Percentiles rank a stretch among this genome's conserved stretches.
Evolutionary conservation across 2,113 vertebrate genomes (phyloP).

Genomic region (Melanerpes aurifrons): DNA sequence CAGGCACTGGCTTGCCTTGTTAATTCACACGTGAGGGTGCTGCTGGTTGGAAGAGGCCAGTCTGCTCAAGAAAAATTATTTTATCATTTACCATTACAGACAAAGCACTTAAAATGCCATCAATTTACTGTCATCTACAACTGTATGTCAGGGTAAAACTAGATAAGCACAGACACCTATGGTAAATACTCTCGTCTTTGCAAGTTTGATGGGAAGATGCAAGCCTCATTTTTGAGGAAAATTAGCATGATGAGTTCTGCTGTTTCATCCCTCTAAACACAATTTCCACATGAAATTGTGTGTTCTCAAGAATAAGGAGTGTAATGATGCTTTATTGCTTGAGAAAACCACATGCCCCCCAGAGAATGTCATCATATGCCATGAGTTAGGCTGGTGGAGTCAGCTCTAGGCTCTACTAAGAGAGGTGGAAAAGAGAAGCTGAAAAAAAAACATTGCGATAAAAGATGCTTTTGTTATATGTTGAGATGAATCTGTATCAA

Average conservation of each 20-base stretch:
- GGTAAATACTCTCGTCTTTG: background rate
- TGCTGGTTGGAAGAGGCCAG: background rate
- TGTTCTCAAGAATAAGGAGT: background rate
- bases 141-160: background rate
- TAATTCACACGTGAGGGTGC: background rate
- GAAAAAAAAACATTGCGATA: slow-evolving; percentile 5
- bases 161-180: background rate
- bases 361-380: slow-evolving; percentile 35
- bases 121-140: slow-evolving; percentile 9
- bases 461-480: slow-evolving; percentile 41
- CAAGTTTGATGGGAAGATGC: background rate
- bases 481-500: slow-evolving; percentile 37
- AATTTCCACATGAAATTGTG: background rate
- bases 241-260: background rate
- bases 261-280: background rate
- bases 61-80: slow-evolving; percentile 25
- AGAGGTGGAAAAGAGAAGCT: background rate
- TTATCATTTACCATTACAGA: background rate
- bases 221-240: background rate
- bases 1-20: background rate
- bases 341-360: slow-evolving; percentile 39
- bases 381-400: background rate
- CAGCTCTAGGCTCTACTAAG: background rate
- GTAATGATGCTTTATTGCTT: slow-evolving; percentile 42
- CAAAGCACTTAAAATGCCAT: background rate